Conservation (phyloP, 2,797 vertebrate species). For the Heterohyrax brucei region DNA sequence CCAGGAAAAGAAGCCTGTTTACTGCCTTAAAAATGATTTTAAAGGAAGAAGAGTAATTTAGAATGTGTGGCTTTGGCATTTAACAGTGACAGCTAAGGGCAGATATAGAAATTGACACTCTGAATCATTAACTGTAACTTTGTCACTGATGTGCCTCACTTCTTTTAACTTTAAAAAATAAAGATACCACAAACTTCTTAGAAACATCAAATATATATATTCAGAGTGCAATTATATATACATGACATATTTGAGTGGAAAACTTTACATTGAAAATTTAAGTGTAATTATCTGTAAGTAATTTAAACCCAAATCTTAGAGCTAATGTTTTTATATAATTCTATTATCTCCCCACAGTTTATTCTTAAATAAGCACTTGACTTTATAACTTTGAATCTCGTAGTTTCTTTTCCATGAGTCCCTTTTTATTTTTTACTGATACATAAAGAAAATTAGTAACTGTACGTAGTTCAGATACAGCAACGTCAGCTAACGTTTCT, state of each 20-base stretch:
- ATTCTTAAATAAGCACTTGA: slow-evolving; percentile 19
- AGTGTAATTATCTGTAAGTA: not conserved
- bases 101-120: rapidly evolving
- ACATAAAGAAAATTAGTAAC: not conserved
- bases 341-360: not conserved
- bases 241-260: not conserved
- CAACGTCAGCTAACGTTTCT: not conserved
- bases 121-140: not conserved
- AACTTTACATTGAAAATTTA: not conserved
- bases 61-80: rapidly evolving
- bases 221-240: not conserved
- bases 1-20: not conserved
- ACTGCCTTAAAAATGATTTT: not conserved
- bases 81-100: not conserved
- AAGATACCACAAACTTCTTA: not conserved
- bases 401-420: not conserved
- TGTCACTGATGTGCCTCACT: not conserved
- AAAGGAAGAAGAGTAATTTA: not conserved
- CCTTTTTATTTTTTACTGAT: not conserved
- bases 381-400: slow-evolving; percentile 10
- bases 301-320: not conserved
- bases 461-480: not conserved
- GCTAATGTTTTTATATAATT: not conserved
- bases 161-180: not conserved
- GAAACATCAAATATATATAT: not conserved